A percentile compares a stretch with the other conserved stretches of the same genome.
Evolutionary conservation across 2,888 invertebrate species (phyloP).

Genomic region (Erebia palarica): DNA sequence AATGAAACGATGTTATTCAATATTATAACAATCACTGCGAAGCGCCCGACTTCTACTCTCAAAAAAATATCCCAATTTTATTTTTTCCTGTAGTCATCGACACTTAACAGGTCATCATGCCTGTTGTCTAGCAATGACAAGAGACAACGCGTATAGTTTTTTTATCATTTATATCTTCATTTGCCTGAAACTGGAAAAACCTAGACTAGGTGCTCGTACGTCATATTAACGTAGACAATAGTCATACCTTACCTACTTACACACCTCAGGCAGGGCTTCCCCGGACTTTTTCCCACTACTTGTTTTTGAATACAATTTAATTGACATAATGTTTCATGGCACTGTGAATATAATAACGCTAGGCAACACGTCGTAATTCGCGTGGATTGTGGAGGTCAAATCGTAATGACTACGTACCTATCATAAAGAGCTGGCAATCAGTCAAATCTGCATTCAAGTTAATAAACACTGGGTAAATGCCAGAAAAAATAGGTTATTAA

Average conservation of each 20-base stretch:
- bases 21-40: too few relatives aligned
- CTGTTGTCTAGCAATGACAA: too few relatives aligned
- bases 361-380: background rate
- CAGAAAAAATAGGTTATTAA: background rate
- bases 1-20: background rate
- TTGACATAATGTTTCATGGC: too few relatives aligned
- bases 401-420: background rate
- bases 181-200: background rate
- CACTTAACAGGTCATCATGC: too few relatives aligned
- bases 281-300: background rate
- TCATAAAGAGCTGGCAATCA: background rate
- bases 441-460: background rate
- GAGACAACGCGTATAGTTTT: too few relatives aligned
- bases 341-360: background rate
- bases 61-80: too few relatives aligned
- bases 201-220: background rate
- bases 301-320: too few relatives aligned
- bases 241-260: background rate
- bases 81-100: too few relatives aligned
- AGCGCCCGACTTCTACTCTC: too few relatives aligned
- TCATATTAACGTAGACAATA: too few relatives aligned
- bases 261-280: background rate
- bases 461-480: conserved; percentile 1
- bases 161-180: background rate
- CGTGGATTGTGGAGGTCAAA: conserved; percentile 6